Evolutionary conservation across 2,113 vertebrate genomes (phyloP).

Genomic region (Calidris pygmaea): DNA sequence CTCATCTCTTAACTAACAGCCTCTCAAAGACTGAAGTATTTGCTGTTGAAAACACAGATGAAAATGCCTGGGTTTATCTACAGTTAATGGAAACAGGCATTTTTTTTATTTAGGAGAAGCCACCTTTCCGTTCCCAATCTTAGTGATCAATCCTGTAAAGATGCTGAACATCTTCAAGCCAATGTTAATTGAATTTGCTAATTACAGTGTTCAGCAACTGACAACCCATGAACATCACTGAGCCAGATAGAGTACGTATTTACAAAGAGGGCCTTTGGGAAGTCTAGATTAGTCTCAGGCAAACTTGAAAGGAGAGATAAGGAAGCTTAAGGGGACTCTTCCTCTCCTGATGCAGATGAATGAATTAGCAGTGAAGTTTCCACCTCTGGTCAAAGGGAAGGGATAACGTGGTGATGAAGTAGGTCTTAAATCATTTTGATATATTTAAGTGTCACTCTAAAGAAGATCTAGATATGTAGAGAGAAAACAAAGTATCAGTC

Average conservation of each 20-base stretch:
- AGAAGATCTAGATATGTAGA: not conserved
- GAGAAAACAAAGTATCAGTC: slow-evolving; percentile 13
- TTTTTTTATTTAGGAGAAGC: not conserved
- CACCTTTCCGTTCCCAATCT: not conserved
- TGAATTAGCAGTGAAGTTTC: slow-evolving; percentile 45
- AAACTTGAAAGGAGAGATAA: slow-evolving; percentile 61
- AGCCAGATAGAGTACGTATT: not conserved
- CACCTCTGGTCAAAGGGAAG: slow-evolving; percentile 47
- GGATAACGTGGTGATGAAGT: slow-evolving; percentile 45
- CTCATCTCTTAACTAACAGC: not conserved
- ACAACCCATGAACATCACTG: not conserved
- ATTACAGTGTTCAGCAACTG: not conserved
- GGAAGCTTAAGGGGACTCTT: slow-evolving; percentile 44
- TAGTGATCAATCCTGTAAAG: not conserved
- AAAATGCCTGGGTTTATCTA: not conserved
- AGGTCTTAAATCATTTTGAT: slow-evolving; percentile 57
- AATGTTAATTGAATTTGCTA: not conserved
- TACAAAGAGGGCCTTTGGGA: slow-evolving; percentile 1
- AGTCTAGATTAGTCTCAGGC: not conserved
- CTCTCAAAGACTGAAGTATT: not conserved
- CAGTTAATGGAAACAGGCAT: not conserved
- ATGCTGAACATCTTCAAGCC: not conserved
- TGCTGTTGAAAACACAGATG: not conserved
- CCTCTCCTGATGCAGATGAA: slow-evolving; percentile 19
- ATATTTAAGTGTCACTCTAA: slow-evolving; percentile 5